Base-by-base conservation (phyloP, 2,888 invertebrate genomes). In the Rutpela maculata region DNA sequence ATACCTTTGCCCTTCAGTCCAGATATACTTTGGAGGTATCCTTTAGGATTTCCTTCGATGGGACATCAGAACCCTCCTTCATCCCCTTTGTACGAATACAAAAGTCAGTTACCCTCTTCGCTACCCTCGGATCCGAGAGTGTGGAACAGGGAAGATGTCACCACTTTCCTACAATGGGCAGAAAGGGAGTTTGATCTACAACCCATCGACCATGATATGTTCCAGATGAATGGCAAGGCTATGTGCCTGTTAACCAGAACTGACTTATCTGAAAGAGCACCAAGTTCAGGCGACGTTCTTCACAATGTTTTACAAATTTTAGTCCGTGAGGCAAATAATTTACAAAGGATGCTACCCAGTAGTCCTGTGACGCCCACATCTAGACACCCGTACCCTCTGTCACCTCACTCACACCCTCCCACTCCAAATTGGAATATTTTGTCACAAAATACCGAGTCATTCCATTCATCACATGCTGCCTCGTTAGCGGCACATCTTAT, bases 191-290 rank as follows among this genome's bases (percentile, higher is more conserved):
- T 97, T 89, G 97, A 97, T 90, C 91, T 98, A 83, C 97, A 97
- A 71, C 95, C 95, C 85, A 95, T 98, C 88, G 97, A 97, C 88
- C 94, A 96, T 93, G 97, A 98, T 88, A 94, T 96, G 90, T 98
- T 98, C 89, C 97, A 97, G 91, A 98, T 98, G 97, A 98, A 98
- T 89, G 98, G 98, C 92, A 98, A 98, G 91, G 98, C 98, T 1
- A 91, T 98, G 85, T 97, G 97, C 88, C 92, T 98, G 66, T 91
- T 98, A 81, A 98, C 96, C 65, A 95, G 98, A 89, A 94, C 94
- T 17, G 98, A 98, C 90, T 93, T 98, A 84, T 95, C 96, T 31
- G 97, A 98, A 88, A 92, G 98, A 75, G 97, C 97, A 84, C 98
- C 98, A 0, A 96, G 97, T 19, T 97, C 97, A 43, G 98, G 98